phyloP scores from a whole-genome alignment of 2,113 vertebrate species.

The Corvus hawaiiensis region DNA sequence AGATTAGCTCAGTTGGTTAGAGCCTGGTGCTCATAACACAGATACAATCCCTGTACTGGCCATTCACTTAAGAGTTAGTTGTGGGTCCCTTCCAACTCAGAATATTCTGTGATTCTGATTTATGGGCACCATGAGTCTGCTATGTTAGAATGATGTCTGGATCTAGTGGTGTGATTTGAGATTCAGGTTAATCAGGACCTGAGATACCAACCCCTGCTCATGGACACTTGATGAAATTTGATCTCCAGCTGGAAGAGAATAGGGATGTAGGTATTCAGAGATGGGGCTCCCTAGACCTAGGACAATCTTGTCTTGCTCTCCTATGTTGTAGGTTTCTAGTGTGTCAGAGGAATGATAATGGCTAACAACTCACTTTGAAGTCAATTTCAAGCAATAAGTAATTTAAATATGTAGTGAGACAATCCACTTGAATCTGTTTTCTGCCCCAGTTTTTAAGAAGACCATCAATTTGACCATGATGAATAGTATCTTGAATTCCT shows the following conservation, averaged over 20 bases:
- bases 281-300: not conserved
- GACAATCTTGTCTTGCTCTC: not conserved
- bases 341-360: not conserved
- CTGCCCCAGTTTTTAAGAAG: not conserved
- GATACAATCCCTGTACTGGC: not conserved
- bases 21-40: not conserved
- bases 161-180: not conserved
- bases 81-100: not conserved
- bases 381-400: not conserved
- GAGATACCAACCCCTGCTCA: not conserved
- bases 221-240: not conserved
- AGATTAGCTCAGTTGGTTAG: not conserved
- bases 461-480: not conserved
- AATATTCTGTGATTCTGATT: not conserved
- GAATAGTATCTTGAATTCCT: not conserved
- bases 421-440: not conserved
- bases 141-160: not conserved
- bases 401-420: not conserved
- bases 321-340: not conserved
- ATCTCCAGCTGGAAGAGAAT: not conserved
- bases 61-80: not conserved
- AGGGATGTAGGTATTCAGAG: not conserved
- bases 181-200: not conserved
- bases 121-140: not conserved
- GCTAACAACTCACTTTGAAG: not conserved